Base-by-base conservation (phyloP, 1,140 invertebrate genomes). In the Heliconius melpomene region DNA sequence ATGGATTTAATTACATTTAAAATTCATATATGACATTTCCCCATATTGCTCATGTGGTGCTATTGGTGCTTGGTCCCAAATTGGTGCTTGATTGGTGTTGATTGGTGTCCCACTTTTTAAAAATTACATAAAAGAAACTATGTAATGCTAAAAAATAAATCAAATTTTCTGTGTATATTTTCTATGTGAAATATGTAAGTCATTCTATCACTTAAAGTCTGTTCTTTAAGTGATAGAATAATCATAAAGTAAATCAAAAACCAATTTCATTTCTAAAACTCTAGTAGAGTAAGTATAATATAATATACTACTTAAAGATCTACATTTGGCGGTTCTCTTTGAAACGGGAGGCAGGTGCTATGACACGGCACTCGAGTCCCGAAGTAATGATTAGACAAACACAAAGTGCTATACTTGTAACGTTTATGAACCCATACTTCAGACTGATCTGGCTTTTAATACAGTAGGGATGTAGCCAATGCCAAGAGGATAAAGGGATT, bases 321-420 rank as follows among this genome's bases (percentile, higher is more conserved):
- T 20, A 75, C 57, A n/a, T 73, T 75, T 20, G 74, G 26, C 73
- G 73, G 50, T 29, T 29, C 26, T 9, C 50, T 74, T 74, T 74
- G 46, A 74, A 74, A 38, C 52, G 23, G 52, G 52, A 20, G 23
- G 73, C 73, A 74, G 73, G 73, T 74, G 73, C 73, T 54, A 74
- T 74, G 72, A 52, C 36, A 32, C 52, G 57, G 73, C 50, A 74
- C 73, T 74, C 73, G 18, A 74, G 40, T 32, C 18, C 52, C 73
- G 18, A 57, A 74, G 50, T 9, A 57, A 57, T 74, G 73, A 74
- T 74, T 74, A 36, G 73, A 74, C 73, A n/a, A n/a, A n/a, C n/a
- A n/a, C n/a, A 74, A 74, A 74, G 73, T 74, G 73, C 50, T 54
- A 18, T 72, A 72, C 70, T 72, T 72, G 70, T 36, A 32, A 72